phyloP scores from a whole-genome alignment of 2,888 invertebrate genomes.

The Melieria omissa region DNA sequence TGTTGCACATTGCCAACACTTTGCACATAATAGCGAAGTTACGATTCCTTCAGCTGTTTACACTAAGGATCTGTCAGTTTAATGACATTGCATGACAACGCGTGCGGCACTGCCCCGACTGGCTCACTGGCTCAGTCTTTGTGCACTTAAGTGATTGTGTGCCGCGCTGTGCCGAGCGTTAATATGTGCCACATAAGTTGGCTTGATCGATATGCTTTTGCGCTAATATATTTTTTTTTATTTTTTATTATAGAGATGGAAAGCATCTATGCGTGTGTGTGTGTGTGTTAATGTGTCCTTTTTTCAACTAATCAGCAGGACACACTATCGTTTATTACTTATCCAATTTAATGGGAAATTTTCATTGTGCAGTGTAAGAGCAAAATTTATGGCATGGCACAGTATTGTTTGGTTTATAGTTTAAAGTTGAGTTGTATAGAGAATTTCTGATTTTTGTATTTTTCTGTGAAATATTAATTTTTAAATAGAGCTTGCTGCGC shows the following conservation, averaged over 20 bases:
- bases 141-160: slow-evolving; percentile 17
- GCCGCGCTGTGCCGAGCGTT: not conserved
- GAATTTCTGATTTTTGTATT: not conserved
- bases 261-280: not conserved
- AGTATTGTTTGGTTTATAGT: not conserved
- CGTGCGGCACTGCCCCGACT: not conserved
- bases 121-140: not conserved
- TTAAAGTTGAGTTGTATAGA: not conserved
- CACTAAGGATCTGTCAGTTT: slow-evolving; percentile 13
- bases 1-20: too few species aligned
- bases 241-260: not conserved
- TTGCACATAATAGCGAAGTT: slow-evolving; percentile 20
- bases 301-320: too few species aligned
- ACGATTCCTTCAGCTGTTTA: slow-evolving; percentile 4
- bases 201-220: not conserved
- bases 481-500: not conserved
- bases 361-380: not conserved
- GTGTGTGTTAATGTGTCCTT: not conserved
- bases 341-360: too few species aligned
- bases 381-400: not conserved
- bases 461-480: not conserved
- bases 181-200: not conserved
- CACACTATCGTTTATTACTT: too few species aligned
- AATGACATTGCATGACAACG: slow-evolving; percentile 14
- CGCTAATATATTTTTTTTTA: not conserved